A percentile compares a stretch with the other conserved stretches of the same genome.
Evolutionary conservation across 2,113 vertebrate genomes (phyloP).

Genomic region (Hippocampus abdominalis): DNA sequence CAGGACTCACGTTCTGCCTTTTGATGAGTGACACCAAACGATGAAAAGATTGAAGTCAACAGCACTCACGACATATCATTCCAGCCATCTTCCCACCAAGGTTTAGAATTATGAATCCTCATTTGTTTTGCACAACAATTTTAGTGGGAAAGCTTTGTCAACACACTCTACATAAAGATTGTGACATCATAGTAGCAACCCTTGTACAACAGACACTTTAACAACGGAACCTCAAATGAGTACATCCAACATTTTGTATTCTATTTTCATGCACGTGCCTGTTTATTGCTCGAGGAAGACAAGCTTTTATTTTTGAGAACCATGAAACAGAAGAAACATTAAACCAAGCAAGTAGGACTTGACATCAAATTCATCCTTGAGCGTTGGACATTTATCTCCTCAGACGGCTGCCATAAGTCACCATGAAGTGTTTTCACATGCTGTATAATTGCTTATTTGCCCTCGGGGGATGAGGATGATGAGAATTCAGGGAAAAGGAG

Average conservation of each 20-base stretch:
- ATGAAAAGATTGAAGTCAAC: constrained; percentile 8
- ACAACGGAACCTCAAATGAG: not conserved
- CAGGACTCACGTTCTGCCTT: constrained; percentile 13
- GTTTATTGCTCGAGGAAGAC: not conserved
- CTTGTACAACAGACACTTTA: not conserved
- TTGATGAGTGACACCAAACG: constrained; percentile 18
- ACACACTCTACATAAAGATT: not conserved
- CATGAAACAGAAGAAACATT: not conserved
- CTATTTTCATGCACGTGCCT: not conserved
- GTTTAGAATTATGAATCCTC: not conserved
- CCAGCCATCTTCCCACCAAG: not conserved
- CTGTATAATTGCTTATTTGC: constrained; percentile 22
- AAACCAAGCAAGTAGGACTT: not conserved
- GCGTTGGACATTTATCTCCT: constrained; percentile 8
- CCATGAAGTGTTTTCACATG: constrained; percentile 16
- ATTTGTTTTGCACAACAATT: not conserved
- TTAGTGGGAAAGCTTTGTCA: not conserved
- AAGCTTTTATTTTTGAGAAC: not conserved
- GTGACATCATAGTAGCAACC: not conserved
- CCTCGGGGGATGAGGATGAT: constrained; percentile 21
- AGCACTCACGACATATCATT: not conserved
- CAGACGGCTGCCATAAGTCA: constrained; percentile 2
- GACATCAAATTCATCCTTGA: not conserved
- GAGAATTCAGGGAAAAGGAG: not conserved
- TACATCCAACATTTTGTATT: not conserved